phyloP scores from a whole-genome alignment of 2,888 invertebrate genomes.

The Stenolophus ochropezus region DNA sequence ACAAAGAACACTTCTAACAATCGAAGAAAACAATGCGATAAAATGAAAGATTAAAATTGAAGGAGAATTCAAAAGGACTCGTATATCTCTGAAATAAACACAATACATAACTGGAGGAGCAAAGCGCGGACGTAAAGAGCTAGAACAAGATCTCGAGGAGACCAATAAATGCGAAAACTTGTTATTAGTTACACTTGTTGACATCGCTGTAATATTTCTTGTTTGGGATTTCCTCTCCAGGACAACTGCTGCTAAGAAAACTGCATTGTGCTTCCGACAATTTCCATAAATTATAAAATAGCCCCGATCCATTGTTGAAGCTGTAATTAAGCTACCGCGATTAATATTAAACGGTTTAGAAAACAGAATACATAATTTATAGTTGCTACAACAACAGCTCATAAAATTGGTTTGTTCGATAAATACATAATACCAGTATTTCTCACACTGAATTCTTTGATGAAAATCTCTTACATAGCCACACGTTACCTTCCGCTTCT shows the following conservation, averaged over 20 bases:
- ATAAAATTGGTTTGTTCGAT: no score
- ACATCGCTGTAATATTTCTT: slow-evolving; percentile 49
- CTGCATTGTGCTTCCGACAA: slow-evolving; percentile 57
- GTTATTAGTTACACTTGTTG: slow-evolving; percentile 52
- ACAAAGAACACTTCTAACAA: neutral
- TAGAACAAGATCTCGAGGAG: neutral
- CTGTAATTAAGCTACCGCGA: slow-evolving; percentile 53
- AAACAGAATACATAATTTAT: slow-evolving; percentile 53
- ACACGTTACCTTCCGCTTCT: no score
- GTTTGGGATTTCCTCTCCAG: slow-evolving; percentile 5
- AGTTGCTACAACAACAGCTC: no score
- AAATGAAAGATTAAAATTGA: neutral
- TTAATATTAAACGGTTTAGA: slow-evolving; percentile 52
- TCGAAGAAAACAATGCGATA: neutral
- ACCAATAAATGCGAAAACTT: slow-evolving; percentile 51
- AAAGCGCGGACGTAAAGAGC: neutral
- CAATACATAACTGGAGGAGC: slow-evolving; percentile 1
- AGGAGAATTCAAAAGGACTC: neutral
- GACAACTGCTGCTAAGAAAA: slow-evolving; percentile 55
- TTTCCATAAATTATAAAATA: slow-evolving; percentile 58
- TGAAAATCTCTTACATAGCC: no score
- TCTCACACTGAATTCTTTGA: no score
- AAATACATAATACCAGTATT: no score
- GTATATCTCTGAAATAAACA: slow-evolving; percentile 29
- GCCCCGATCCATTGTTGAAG: slow-evolving; percentile 42